These are phyloP conservation scores for Ptilonorhynchus violaceus DNA, from an alignment of 2,113 vertebrate genomes.

Conservation along the genomic window DNA sequence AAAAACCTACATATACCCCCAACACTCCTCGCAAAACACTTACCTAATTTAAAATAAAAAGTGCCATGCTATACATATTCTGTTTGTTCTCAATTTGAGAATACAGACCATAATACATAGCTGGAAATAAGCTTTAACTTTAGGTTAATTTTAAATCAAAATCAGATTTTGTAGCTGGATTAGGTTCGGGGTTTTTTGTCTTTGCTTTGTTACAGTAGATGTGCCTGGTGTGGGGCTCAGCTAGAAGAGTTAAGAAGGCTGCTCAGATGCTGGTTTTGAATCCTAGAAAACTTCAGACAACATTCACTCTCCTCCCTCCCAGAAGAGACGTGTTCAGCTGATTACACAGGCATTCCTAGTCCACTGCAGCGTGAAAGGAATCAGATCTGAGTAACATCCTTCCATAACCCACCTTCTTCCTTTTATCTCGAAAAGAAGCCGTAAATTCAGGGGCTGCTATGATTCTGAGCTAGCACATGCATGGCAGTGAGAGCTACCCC, in stretches of 20 bases:
- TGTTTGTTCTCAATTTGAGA: neutral
- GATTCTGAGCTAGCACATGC: neutral
- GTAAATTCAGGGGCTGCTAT: neutral
- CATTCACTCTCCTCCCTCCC: neutral
- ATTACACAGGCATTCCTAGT: neutral
- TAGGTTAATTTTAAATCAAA: neutral
- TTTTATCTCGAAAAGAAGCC: neutral
- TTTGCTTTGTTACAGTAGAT: neutral
- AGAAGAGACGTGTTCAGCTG: neutral
- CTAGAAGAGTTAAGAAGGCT: neutral
- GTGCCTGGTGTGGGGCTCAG: neutral
- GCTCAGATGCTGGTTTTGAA: neutral
- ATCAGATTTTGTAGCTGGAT: neutral
- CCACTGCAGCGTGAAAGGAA: neutral
- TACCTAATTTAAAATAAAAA: neutral
- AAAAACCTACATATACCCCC: neutral
- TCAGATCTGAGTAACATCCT: neutral
- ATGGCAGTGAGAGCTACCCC: neutral
- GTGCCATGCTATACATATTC: neutral
- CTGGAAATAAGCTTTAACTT: neutral
- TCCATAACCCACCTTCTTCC: neutral
- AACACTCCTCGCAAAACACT: accelerated
- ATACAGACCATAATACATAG: neutral
- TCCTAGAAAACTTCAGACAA: neutral
- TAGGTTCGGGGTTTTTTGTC: neutral